Evolutionary conservation across 2,797 vertebrate species (phyloP).

Genomic region (Mionectes olivaceus): DNA sequence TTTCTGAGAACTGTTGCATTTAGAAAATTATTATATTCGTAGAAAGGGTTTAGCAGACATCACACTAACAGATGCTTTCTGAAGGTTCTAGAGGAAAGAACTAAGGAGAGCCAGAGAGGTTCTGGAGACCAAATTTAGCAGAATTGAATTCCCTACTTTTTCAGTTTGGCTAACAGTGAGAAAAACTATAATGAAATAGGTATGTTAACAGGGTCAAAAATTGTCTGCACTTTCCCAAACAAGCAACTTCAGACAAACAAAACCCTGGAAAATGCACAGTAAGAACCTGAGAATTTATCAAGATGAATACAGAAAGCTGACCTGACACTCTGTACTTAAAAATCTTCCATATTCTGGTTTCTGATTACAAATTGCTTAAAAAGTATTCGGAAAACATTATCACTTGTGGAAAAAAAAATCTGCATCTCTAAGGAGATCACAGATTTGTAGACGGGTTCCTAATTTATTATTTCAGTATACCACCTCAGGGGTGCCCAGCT

Average conservation of each 20-base stretch:
- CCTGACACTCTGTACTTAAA: neutral
- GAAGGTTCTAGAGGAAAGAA: neutral
- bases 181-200: neutral
- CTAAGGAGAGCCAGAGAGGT: neutral
- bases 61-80: neutral
- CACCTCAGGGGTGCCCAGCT: neutral
- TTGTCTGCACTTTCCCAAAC: neutral
- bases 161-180: neutral
- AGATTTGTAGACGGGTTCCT: neutral
- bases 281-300: neutral
- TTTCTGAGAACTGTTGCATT: accelerated
- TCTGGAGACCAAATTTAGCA: neutral
- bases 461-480: neutral
- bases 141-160: neutral
- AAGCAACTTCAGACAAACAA: neutral
- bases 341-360: neutral
- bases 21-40: neutral
- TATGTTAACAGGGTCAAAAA: neutral
- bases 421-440: neutral
- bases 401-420: neutral
- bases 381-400: neutral
- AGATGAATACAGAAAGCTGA: neutral
- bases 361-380: conserved; percentile 20
- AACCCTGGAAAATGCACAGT: neutral
- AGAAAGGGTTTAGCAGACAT: neutral